phyloP scores from a whole-genome alignment of 2,113 vertebrate genomes.

The Cephalopholis sonnerati region DNA sequence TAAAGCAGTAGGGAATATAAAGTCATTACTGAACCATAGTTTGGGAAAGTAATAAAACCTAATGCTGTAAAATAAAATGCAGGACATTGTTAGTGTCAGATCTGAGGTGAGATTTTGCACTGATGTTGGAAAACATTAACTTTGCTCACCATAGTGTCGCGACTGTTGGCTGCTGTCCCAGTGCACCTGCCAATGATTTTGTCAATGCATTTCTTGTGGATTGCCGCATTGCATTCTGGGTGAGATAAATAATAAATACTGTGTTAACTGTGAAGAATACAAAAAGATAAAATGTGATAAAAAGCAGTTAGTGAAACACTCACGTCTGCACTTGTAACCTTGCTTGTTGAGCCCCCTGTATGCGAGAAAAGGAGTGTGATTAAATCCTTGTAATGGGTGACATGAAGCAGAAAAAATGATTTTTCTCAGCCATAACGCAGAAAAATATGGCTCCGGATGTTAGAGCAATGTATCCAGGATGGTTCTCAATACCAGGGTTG shows the following conservation, averaged over 20 bases:
- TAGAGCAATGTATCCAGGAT: background rate
- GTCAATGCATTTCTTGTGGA: constrained; percentile 98
- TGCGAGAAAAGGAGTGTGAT: constrained; percentile 44
- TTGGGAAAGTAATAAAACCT: background rate
- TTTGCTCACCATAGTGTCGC: constrained; percentile 93
- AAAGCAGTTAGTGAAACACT: constrained; percentile 77
- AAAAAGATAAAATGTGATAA: background rate
- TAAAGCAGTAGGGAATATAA: background rate
- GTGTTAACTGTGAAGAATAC: background rate
- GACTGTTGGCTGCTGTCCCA: constrained; percentile 94
- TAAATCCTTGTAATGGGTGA: background rate
- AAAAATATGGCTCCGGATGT: background rate
- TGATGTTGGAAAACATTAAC: constrained; percentile 1
- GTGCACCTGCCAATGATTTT: constrained; percentile 96
- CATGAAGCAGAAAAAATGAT: background rate
- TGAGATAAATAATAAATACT: constrained; percentile 38
- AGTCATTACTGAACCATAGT: background rate
- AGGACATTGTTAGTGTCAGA: background rate
- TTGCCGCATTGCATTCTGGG: constrained; percentile 98
- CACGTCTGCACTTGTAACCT: constrained; percentile 98
- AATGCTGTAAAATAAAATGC: no score
- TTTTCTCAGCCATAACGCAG: background rate
- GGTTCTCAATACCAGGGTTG: background rate
- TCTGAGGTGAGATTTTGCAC: background rate
- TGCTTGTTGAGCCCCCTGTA: constrained; percentile 96